phyloP scores from a whole-genome alignment of 2,113 vertebrate genomes.

The Sebastes fasciatus region DNA sequence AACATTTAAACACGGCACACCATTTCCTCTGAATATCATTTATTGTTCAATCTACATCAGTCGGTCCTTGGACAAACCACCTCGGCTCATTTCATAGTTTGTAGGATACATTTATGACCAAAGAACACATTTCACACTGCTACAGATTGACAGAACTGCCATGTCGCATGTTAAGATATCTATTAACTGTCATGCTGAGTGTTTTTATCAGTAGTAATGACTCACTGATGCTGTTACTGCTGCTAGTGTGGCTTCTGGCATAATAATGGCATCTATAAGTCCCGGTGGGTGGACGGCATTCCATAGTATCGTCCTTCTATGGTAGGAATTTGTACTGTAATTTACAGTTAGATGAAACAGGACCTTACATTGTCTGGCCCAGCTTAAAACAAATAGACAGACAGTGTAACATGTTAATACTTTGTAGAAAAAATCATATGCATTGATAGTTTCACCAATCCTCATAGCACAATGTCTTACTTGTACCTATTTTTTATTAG shows the following conservation, averaged over 20 bases:
- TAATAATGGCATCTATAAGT: conserved; percentile 83
- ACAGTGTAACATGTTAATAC: conserved; percentile 69
- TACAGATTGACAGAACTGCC: conserved; percentile 85
- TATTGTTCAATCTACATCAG: conserved; percentile 86
- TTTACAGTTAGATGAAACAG: conserved; percentile 73
- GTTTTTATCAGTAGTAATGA: conserved; percentile 82
- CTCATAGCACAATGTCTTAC: conserved; percentile 76
- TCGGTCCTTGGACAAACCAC: conserved; percentile 77
- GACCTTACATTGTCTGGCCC: conserved; percentile 63
- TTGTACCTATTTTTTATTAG: conserved; percentile 73
- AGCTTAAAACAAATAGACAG: conserved; percentile 69
- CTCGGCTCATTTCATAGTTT: conserved; percentile 77
- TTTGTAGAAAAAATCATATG: conserved; percentile 73
- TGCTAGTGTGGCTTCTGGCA: conserved; percentile 82
- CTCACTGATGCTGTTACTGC: conserved; percentile 82
- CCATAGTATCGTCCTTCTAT: conserved; percentile 76
- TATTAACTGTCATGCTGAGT: conserved; percentile 87
- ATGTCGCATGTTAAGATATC: conserved; percentile 84
- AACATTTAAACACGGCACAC: conserved; percentile 48
- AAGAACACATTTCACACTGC: conserved; percentile 85
- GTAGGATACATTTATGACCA: conserved; percentile 85
- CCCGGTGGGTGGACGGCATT: conserved; percentile 77
- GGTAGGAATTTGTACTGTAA: conserved; percentile 72
- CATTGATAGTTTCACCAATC: conserved; percentile 72
- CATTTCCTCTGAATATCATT: conserved; percentile 81